Base-by-base conservation (phyloP, 2,888 invertebrate species). In the Euplexia lucipara region DNA sequence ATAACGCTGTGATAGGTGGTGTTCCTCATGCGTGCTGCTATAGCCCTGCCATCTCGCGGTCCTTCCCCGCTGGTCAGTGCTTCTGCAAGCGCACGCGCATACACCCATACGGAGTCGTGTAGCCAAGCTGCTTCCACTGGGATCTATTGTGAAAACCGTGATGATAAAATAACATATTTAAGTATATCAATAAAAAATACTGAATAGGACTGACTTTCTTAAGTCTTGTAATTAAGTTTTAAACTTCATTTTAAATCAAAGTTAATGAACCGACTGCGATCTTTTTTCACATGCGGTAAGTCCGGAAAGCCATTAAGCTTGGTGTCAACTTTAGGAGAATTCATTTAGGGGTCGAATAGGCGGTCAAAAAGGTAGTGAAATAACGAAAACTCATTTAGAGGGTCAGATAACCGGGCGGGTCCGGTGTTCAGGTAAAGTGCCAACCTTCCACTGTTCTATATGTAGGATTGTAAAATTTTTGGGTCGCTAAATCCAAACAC, bases 101-200 rank as follows among this genome's bases (percentile, higher is more conserved):
- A 99, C 74, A 99, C 96, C 96, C 98, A 97, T 51, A 99, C 98
- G 0, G 99, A 98, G 90, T 99, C 99, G 91, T 99, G 99, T 26
- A 98, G 96, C 96, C 99, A 98, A 37, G 98, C 98, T 16, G 99
- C 99, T 89, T 98, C 98, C 59, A 98, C 97, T 71, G 97, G 97
- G 86, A 98, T 98, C 98, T 98, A 63, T 20, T 39, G 9, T 6
- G 20, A 16, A 14, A 56, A n/a, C 0, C 22, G 26, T 2, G 12
- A 35, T 0, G 1, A n/a, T 37, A 18, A 9, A 2, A 18, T n/a
- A 12, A 14, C 14, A 6, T 30, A 18, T 9, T 0, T 1, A 37
- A 26, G 26, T 10, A 5, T 10, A 49, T 14, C 7, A n/a, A n/a
- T n/a, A n/a, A n/a, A n/a, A n/a, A n/a, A n/a, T n/a, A n/a, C n/a